Evolutionary conservation across 92 coral and sea anemone species (phyloP), one percentile per base, ranked within the genome.

Genomic region (Muricea muricata): DNA sequence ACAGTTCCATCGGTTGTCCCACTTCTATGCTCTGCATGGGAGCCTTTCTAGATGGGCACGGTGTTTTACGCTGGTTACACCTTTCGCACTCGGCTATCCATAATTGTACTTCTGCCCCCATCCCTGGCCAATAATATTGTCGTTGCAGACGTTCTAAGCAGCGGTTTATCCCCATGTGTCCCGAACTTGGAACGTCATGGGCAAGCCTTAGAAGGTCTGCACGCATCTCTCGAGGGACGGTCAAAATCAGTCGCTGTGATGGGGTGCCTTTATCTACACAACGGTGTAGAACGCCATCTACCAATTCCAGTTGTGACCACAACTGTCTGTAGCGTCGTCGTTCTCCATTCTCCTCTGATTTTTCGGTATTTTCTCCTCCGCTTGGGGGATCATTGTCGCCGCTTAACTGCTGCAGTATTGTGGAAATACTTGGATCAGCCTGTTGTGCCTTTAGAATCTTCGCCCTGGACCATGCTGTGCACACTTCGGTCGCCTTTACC

Each of bases 211-310:
- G 37, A 34, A 68, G 23, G 75, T 41, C n/a, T 3, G 28, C 13
- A 15, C 75, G 40, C 75, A 68, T 68, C 37, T 32, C 35, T 12
- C 46, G 40, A 3, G 34, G 71, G 4, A 65, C 41, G 12, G 29
- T 39, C 41, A 65, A 65, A 3, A 65, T 39, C 17, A 29, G 29
- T 39, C 71, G 71, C 20, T 65, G 6, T 29, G 35, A 0, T 15
- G 37, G 75, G n/a, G 75, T 68, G 24, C 46, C 75, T 37, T 68
- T 17, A 20, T 68, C 46, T 11, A 68, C 75, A 14, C 75, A 18
- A 34, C 23, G 75, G 37, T 68, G 48, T n/a, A 68, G 75, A 26
- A 68, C 25, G 4, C 46, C 75, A 37, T 68, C 8, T 9, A 17
- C 25, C 0, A 68, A 12, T 50, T 31, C 75, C 75, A 68, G 0